phyloP scores from a whole-genome alignment of 2,888 invertebrate genomes.

The Ormyrus pomaceus region DNA sequence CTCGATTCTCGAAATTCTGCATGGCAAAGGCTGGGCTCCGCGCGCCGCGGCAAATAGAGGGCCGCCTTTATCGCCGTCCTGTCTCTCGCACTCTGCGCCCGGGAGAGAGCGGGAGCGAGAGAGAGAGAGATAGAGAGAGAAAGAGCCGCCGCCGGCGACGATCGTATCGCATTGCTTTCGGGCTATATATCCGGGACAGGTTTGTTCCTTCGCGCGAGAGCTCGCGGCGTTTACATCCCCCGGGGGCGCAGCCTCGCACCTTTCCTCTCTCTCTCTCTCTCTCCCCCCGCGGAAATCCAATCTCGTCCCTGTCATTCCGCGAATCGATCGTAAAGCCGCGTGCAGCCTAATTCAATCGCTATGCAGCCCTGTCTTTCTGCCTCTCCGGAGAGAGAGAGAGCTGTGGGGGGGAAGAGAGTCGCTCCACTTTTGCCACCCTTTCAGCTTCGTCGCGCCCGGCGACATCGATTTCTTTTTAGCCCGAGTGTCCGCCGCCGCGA shows the following conservation, averaged over 20 bases:
- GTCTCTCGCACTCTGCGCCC: too few relatives aligned
- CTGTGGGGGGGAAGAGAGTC: too few relatives aligned
- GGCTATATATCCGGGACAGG: conserved; percentile 18
- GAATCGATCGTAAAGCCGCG: conserved; percentile 48
- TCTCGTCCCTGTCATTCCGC: conserved; percentile 49
- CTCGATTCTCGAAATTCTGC: too few relatives aligned
- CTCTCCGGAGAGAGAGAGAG: background rate
- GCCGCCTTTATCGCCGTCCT: background rate
- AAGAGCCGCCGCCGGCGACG: background rate
- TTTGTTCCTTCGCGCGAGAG: background rate
- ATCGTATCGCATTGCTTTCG: conserved; percentile 37
- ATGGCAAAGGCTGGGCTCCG: too few relatives aligned
- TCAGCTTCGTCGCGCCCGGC: background rate
- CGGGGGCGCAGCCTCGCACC: background rate
- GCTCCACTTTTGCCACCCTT: background rate
- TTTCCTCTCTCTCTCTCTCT: conserved; percentile 19
- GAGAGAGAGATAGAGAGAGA: too few relatives aligned
- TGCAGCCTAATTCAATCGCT: conserved; percentile 45
- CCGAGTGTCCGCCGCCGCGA: background rate
- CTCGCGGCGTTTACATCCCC: conserved; percentile 41
- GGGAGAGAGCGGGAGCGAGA: too few relatives aligned
- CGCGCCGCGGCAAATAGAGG: too few relatives aligned
- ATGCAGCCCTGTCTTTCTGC: conserved; percentile 1
- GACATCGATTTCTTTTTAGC: background rate
- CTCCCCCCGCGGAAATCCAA: conserved; percentile 43